A percentile compares a stretch with the other conserved stretches of the same genome.
phyloP scores from a whole-genome alignment of 2,888 invertebrate genomes.

The Seira sanloemensis region DNA sequence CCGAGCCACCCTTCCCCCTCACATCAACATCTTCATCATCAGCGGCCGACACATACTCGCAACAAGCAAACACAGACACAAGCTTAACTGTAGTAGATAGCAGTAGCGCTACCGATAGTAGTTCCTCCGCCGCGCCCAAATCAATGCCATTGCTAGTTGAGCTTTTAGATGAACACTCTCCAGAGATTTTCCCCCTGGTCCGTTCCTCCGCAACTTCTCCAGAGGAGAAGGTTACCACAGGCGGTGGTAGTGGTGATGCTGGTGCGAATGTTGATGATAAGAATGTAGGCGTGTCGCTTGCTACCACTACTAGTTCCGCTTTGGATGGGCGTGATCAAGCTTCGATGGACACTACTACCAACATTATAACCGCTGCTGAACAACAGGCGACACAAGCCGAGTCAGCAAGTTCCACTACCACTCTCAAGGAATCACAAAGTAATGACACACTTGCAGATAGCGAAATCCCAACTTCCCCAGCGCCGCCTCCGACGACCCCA shows the following conservation, averaged over 20 bases:
- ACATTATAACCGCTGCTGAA: slow-evolving; percentile 31
- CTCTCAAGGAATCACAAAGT: slow-evolving; percentile 32
- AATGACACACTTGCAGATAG: no score
- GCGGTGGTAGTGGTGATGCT: slow-evolving; percentile 8
- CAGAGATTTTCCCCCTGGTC: slow-evolving; percentile 51
- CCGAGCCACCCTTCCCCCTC: slow-evolving; percentile 31
- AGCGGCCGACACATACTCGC: no score
- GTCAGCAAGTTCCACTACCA: slow-evolving; percentile 28
- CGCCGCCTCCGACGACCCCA: slow-evolving; percentile 39
- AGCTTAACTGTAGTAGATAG: slow-evolving; percentile 14
- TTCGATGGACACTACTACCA: slow-evolving; percentile 24
- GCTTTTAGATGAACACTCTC: slow-evolving; percentile 52
- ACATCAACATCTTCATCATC: no score
- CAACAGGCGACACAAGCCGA: slow-evolving; percentile 57
- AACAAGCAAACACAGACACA: no score
- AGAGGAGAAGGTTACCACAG: slow-evolving; percentile 56
- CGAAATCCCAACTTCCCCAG: slow-evolving; percentile 25
- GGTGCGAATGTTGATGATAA: slow-evolving; percentile 9
- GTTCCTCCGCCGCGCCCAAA: slow-evolving; percentile 16
- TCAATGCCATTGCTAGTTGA: slow-evolving; percentile 38
- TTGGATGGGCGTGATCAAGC: slow-evolving; percentile 42
- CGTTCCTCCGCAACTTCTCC: slow-evolving; percentile 42
- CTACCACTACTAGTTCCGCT: slow-evolving; percentile 36
- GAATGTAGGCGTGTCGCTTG: slow-evolving; percentile 49
- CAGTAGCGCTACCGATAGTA: not conserved